These are phyloP conservation scores for Rutilus rutilus DNA, from an alignment of 2,113 vertebrate genomes.

Conservation along the genomic window DNA sequence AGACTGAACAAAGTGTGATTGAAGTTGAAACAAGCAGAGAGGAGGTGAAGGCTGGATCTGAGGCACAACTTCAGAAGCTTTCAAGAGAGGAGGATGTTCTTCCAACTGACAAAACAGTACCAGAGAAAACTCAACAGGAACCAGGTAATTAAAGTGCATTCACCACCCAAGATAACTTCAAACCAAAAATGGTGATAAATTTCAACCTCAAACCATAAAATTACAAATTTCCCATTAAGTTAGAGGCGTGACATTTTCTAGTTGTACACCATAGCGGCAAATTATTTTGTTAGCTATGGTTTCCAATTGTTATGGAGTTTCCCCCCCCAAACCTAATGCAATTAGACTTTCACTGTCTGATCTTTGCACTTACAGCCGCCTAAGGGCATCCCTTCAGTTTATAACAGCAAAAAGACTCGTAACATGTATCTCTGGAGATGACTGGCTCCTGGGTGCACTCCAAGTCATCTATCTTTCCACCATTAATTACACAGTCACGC, in stretches of 20 bases:
- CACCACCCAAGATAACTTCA: not conserved
- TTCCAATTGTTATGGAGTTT: slow-evolving; percentile 4
- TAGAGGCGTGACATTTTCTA: not conserved
- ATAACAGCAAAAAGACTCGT: slow-evolving; percentile 19
- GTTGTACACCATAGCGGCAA: not conserved
- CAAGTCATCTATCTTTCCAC: slow-evolving; percentile 36
- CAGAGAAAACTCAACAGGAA: slow-evolving; percentile 29
- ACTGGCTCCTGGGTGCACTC: slow-evolving; percentile 22
- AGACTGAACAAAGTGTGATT: slow-evolving; percentile 38
- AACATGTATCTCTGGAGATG: slow-evolving; percentile 31
- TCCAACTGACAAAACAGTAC: not conserved
- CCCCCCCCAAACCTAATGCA: slow-evolving; percentile 15
- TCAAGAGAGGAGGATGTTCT: slow-evolving; percentile 32
- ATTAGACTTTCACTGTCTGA: slow-evolving; percentile 32
- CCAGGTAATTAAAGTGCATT: slow-evolving; percentile 36
- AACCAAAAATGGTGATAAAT: not conserved
- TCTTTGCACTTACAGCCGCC: slow-evolving; percentile 27
- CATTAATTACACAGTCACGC: slow-evolving; percentile 35
- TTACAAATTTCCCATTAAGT: not conserved
- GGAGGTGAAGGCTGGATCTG: slow-evolving; percentile 34
- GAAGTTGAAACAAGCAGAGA: slow-evolving; percentile 52
- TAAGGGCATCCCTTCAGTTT: slow-evolving; percentile 23
- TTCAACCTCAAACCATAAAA: not conserved
- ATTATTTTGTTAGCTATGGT: slow-evolving; percentile 16
- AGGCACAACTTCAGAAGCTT: not conserved